Conservation (phyloP, 1,140 invertebrate genomes). For the Gerris buenoi region DNA sequence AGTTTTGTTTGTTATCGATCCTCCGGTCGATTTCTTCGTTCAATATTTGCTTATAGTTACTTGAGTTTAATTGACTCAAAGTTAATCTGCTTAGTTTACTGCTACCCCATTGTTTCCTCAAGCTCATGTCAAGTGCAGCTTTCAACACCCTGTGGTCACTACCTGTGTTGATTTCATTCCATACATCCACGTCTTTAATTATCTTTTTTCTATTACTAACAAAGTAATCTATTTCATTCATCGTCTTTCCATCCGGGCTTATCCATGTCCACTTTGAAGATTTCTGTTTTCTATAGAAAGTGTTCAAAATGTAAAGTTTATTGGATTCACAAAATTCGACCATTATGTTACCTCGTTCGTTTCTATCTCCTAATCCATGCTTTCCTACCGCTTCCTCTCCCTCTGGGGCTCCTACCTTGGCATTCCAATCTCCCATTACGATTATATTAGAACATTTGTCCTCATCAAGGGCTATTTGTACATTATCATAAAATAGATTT, state of each 20-base stretch:
- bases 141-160: conserved; percentile 4
- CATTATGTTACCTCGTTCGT: background rate
- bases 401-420: background rate
- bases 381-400: background rate
- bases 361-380: background rate
- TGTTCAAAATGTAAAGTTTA: background rate
- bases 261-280: conserved; percentile 3
- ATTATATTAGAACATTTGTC: background rate
- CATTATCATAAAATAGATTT: background rate
- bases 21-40: background rate
- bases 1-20: background rate
- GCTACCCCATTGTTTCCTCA: background rate
- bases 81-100: background rate
- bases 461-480: background rate
- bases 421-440: background rate
- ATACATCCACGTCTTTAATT: conserved; percentile 3
- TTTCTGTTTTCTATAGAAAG: background rate
- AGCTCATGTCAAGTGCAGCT: background rate
- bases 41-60: background rate
- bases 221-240: conserved; percentile 3
- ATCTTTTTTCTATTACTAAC: background rate
- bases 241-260: background rate
- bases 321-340: background rate
- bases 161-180: background rate
- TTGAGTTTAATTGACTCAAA: background rate